Conservation (phyloP, 2,797 vertebrate species). For the Sarcoramphus papa region DNA sequence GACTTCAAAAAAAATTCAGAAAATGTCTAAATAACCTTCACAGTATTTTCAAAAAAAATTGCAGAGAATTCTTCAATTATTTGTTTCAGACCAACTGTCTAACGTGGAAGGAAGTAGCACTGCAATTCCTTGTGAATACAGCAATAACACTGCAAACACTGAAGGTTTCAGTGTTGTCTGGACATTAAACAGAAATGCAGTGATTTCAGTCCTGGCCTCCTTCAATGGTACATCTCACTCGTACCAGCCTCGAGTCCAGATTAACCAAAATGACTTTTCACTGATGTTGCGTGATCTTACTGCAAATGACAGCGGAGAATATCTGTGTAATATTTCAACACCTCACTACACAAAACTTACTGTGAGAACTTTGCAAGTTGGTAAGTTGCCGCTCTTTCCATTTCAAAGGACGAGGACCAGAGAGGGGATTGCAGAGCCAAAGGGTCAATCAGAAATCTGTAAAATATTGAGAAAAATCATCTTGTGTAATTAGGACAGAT, state of each 20-base stretch:
- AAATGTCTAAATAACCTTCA: not conserved
- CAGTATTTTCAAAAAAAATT: not conserved
- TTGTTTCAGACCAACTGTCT: conserved; percentile 11
- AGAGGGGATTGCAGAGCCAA: not conserved
- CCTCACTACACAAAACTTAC: conserved; percentile 22
- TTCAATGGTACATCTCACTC: conserved; percentile 1
- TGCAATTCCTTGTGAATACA: not conserved
- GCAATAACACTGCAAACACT: not conserved
- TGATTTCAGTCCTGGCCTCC: not conserved
- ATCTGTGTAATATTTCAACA: conserved; percentile 56
- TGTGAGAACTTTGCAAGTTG: not conserved
- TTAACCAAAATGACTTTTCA: not conserved
- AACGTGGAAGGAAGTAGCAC: not conserved
- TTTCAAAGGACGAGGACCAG: not conserved
- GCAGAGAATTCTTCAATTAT: not conserved
- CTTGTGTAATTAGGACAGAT: not conserved
- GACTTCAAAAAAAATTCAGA: not conserved
- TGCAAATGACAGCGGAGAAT: conserved; percentile 13
- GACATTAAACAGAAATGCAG: not conserved
- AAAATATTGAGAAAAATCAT: not conserved
- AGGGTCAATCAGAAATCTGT: not conserved
- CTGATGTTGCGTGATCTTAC: not conserved
- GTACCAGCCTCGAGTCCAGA: not conserved
- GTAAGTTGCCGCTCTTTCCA: conserved; percentile 4
- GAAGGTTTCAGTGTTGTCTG: conserved; percentile 12